Conservation (phyloP, 1,140 invertebrate species). For the Dendrolimus kikuchii region DNA sequence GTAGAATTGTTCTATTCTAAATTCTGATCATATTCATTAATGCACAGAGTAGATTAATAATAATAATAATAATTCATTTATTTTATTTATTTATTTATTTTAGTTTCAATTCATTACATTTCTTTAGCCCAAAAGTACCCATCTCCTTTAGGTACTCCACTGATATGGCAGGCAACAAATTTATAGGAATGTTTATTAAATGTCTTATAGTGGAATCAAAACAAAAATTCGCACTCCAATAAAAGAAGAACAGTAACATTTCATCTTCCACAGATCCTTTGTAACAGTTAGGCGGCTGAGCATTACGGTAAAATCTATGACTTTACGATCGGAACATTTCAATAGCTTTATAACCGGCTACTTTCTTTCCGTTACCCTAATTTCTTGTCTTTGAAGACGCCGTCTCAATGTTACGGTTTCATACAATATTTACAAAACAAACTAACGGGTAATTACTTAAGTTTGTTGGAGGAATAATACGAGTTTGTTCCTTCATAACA, state of each 20-base stretch:
- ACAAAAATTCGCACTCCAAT: constrained; percentile 10
- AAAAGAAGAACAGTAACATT: constrained; percentile 6
- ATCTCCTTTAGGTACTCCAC: too few species aligned
- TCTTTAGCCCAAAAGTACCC: too few species aligned
- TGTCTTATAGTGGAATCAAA: constrained; percentile 2
- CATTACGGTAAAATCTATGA: constrained; percentile 20
- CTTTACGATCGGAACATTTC: constrained; percentile 42
- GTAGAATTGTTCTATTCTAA: too few species aligned
- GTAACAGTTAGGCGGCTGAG: neutral
- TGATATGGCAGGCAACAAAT: too few species aligned
- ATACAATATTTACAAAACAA: constrained; percentile 17
- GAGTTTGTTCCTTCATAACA: neutral
- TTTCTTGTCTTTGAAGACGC: constrained; percentile 38
- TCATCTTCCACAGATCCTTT: constrained; percentile 4
- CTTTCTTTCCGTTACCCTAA: constrained; percentile 59
- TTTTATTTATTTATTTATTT: too few species aligned
- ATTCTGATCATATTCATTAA: too few species aligned
- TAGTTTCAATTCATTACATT: too few species aligned
- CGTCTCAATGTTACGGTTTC: constrained; percentile 38
- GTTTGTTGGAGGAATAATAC: neutral
- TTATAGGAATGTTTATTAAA: constrained; percentile 3
- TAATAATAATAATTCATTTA: too few species aligned
- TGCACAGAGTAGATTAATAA: too few species aligned
- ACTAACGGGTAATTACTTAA: neutral
- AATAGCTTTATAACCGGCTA: constrained; percentile 55